Base-by-base conservation (phyloP, 1,140 invertebrate species). In the Triops longicaudatus region DNA sequence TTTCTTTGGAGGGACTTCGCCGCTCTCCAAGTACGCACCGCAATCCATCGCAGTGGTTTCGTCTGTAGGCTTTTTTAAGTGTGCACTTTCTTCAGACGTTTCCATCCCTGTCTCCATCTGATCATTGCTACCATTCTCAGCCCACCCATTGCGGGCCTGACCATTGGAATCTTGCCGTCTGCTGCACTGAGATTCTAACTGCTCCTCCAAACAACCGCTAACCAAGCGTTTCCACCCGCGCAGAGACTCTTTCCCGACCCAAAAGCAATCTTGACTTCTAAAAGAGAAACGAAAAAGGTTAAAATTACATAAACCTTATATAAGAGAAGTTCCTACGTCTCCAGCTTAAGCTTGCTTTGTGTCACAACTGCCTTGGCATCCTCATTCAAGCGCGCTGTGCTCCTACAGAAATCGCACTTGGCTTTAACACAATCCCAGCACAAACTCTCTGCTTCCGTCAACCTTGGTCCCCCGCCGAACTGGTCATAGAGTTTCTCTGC, bases 361-460 rank as follows among this genome's bases (percentile, higher is more conserved):
- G 79, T 75, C 26, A 76, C 81, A 37, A 86, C 82, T 4, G 81
- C 77, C 77, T 85, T 84, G 22, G 81, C 80, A 80, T 86, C 85
- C 72, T 84, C 82, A 5, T 81, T 78, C 77, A 85, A 82, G 28
- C 81, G 79, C 9, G 78, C 76, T 76, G 82, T 84, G 28, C 81
- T 78, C 73, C 82, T 78, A n/a, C 83, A 82, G 26, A 81, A 76
- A 76, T 84, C 85, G 80, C 87, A 89, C 28, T 84, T 82, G 41
- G 84, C 81, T 75, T 83, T 83, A 0, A 90, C 87, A 81, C 88
- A 89, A 79, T 82, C 77, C 76, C 82, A 79, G 77, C 87, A 88
- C 3, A 88, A 77, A 63, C 82, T 84, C 75, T 82, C 82, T 72
- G 83, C 78, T 75, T 85, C 84, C 42, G 75, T 78, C 42, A 89